These are phyloP conservation scores for Hyppa rectilinea DNA, from an alignment of 2,888 invertebrate species.

Conservation along the genomic window DNA sequence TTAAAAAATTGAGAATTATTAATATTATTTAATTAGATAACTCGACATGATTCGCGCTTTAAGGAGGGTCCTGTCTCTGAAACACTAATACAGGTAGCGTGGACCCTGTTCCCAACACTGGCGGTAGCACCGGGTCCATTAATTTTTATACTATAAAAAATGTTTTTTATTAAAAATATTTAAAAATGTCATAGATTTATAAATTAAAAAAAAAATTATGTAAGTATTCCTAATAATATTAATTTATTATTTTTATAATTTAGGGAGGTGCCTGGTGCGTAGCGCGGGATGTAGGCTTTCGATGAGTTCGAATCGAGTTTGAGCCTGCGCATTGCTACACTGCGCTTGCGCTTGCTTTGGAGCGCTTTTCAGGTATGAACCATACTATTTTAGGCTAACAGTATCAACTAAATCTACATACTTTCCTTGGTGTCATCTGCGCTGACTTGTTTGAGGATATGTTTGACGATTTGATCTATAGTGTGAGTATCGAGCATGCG, in stretches of 20 bases:
- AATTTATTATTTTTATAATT: background rate
- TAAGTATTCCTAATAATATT: background rate
- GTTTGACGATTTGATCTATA: conserved; percentile 96
- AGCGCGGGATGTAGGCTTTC: background rate
- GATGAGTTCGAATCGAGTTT: background rate
- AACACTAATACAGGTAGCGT: background rate
- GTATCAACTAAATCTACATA: conserved; percentile 10
- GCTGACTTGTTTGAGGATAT: conserved; percentile 92
- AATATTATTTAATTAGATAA: background rate
- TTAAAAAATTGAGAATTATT: too few species aligned
- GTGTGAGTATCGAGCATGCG: conserved; percentile 95
- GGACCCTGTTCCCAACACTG: background rate
- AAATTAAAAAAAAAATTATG: background rate
- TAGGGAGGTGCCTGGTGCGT: background rate
- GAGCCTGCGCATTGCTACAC: background rate
- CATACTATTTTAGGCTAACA: background rate
- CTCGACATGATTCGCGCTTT: background rate
- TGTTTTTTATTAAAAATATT: background rate
- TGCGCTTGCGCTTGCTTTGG: background rate
- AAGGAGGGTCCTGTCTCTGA: background rate
- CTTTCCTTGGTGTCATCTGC: conserved; percentile 53
- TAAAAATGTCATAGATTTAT: background rate
- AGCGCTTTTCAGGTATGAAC: background rate
- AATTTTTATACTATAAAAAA: background rate
- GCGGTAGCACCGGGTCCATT: background rate